Evolutionary conservation across 1,140 invertebrate species (phyloP).

Genomic region (Drosophila littoralis): DNA sequence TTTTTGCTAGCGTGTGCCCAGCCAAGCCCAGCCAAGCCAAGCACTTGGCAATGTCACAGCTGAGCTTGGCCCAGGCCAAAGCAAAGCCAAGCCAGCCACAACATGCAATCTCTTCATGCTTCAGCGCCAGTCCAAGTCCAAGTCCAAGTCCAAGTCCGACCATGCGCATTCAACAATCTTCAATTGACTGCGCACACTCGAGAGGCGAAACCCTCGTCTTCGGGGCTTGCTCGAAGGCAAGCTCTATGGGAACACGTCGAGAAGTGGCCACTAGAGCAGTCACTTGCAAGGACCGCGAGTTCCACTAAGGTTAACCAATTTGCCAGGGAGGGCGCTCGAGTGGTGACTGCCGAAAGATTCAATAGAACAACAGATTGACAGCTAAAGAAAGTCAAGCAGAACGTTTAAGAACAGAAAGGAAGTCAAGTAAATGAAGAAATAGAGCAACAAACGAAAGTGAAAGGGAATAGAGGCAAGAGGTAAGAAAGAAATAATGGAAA

Average conservation of each 20-base stretch:
- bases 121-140: slow-evolving; percentile 50
- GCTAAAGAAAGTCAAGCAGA: slow-evolving; percentile 1
- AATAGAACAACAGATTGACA: neutral
- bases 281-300: neutral
- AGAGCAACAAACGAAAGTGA: neutral
- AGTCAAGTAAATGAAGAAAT: neutral
- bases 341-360: neutral
- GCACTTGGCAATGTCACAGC: slow-evolving; percentile 43
- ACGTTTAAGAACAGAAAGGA: slow-evolving; percentile 1
- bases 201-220: slow-evolving; percentile 43
- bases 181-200: slow-evolving; percentile 71
- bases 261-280: slow-evolving; percentile 10
- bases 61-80: slow-evolving; percentile 37
- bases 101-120: slow-evolving; percentile 74
- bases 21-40: slow-evolving; percentile 23
- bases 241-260: slow-evolving; percentile 27
- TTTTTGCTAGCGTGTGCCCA: slow-evolving; percentile 17
- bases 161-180: slow-evolving; percentile 22
- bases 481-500: too few species aligned
- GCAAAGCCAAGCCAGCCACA: neutral
- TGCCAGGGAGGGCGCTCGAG: neutral
- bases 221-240: slow-evolving; percentile 5
- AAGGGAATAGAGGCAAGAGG: too few species aligned
- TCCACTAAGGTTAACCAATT: slow-evolving; percentile 1
- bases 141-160: neutral